Base-by-base conservation (phyloP, 2,888 invertebrate genomes). In the Lepidochitona cinerea region DNA sequence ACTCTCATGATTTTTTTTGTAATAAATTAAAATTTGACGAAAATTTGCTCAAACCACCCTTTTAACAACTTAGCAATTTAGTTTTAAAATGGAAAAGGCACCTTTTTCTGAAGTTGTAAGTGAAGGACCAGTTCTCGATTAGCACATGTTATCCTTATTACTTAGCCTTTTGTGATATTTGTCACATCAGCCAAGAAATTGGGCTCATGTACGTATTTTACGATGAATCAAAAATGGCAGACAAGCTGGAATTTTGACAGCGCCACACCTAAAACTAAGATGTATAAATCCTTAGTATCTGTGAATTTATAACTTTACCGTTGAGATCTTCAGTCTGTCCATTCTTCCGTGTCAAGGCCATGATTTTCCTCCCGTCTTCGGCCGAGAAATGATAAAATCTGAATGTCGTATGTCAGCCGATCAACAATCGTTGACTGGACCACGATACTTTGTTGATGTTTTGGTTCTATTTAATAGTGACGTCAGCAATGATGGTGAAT, bases 391-490 rank as follows among this genome's bases (percentile, higher is more conserved):
- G n/a, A n/a, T n/a, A n/a, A n/a, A n/a, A n/a, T n/a, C n/a, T n/a
- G n/a, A n/a, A n/a, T n/a, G n/a, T n/a, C n/a, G n/a, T n/a, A n/a
- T n/a, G n/a, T n/a, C n/a, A n/a, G n/a, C n/a, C n/a, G n/a, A n/a
- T n/a, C n/a, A n/a, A n/a, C n/a, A n/a, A n/a, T n/a, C n/a, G n/a
- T n/a, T n/a, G n/a, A n/a, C n/a, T 23, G 23, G 23, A 49, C 59
- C 74, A 77, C 74, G 72, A 49, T 53, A 72, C 74, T 72, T 72
- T 77, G 77, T 77, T 77, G 77, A 75, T 75, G 77, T 77, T 77
- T 75, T 72, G 73, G 53, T 53, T 76, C 71, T 76, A 75, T 76
- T 73, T 72, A 77, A 64, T n/a, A 59, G 59, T 75, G 77, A 76
- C 76, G 76, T 76, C 76, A 76, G 54, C 33, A 71, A n/a, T 41